Evolutionary conservation across 2,113 vertebrate species (phyloP), one percentile per base, ranked within the genome.

Genomic region (Axis porcinus): DNA sequence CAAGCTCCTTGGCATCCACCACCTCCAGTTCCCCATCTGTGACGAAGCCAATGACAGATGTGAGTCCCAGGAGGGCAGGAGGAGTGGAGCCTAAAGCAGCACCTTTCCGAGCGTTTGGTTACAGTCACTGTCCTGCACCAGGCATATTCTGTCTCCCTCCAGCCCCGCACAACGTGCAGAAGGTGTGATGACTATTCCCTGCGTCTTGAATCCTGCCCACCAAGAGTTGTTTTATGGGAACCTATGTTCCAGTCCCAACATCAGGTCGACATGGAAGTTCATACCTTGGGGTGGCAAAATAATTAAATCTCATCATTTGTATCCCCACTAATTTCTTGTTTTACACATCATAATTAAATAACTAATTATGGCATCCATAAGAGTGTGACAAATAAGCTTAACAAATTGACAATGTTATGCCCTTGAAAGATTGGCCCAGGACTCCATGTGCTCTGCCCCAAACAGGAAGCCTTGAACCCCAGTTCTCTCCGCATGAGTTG

Each of bases 321-420:
- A 13, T 33, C 78, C 92, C 92, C 78, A 90, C 89, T 98, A 97
- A 50, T 95, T 86, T 36, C 16, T 78, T 83, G 85, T 95, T 95
- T 92, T 95, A 95, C 85, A 96, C 97, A 94, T 97, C 97, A 95
- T 54, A 97, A 97, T 98, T 97, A 96, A 98, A 94, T 97, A 94
- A 81, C 88, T 96, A 96, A 97, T 96, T 95, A 97, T 43, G 74
- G 94, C 87, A 84, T 57, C 92, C 93, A 43, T 58, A 36, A 13
- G 87, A 98, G 89, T 86, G 81, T 97, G 96, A 98, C 96, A 94
- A 96, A 98, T 85, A 91, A 86, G 91, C 76, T 81, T 93, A 93
- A 79, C 43, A 96, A 7, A 82, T 3, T 54, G 95, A 92, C 58
- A 81, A 50, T 86, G 81, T 81, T 28, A 55, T 28, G 89, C 27